A percentile compares a stretch with the other conserved stretches of the same genome.
phyloP scores from a whole-genome alignment of 2,113 vertebrate species.

The Aegithalos caudatus region DNA sequence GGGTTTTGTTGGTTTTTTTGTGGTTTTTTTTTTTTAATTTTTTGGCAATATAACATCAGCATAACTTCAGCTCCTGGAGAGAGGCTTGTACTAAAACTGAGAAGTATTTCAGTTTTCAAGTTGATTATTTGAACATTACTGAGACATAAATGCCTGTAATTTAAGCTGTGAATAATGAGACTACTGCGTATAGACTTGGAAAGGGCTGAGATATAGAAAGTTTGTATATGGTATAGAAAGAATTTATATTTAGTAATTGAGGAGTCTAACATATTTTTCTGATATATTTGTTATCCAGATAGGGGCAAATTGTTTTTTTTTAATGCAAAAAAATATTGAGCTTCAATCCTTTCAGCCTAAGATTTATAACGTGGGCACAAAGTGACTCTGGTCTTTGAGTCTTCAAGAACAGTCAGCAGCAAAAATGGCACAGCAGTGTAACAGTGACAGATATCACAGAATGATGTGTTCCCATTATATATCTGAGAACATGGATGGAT shows the following conservation, averaged over 20 bases:
- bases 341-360: neutral
- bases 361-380: neutral
- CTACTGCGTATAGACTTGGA: neutral
- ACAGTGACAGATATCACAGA: neutral
- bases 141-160: neutral
- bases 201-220: neutral
- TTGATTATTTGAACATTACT: neutral
- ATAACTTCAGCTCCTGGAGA: neutral
- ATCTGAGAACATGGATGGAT: neutral
- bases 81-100: neutral
- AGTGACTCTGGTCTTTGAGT: neutral
- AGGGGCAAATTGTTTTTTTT: neutral
- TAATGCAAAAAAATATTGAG: neutral
- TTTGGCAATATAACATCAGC: neutral
- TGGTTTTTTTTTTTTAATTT: neutral
- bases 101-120: neutral
- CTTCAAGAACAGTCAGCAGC: neutral
- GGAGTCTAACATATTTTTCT: neutral
- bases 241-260: neutral
- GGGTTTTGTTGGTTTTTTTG: neutral
- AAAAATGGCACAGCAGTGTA: neutral
- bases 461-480: neutral
- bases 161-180: neutral
- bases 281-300: neutral
- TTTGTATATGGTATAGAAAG: neutral